Base-by-base conservation (phyloP, 2,113 vertebrate species). In the Podiceps cristatus region DNA sequence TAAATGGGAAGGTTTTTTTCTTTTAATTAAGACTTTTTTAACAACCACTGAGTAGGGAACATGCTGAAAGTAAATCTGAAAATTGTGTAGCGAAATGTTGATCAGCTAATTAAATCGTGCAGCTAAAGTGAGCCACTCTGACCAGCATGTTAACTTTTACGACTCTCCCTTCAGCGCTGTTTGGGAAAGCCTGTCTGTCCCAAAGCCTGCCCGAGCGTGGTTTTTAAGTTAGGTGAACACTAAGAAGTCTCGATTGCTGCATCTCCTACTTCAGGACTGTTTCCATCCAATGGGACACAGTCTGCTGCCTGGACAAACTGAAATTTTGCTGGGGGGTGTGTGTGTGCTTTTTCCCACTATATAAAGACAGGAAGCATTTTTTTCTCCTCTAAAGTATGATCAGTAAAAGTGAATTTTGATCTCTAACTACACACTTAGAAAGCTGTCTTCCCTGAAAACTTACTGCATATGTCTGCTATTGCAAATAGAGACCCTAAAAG, bases 11-110 rank as follows among this genome's bases (percentile, higher is more conserved):
- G 3, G 3, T 10, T 53, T 80, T 77, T 79, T 92, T 20, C 75
- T 71, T 89, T 91, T 96, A 90, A 69, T 94, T 91, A 95, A 75
- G 83, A 74, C 56, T 95, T 91, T 93, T 83, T 91, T 96, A 93
- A 73, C 91, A 95, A 40, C 37, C 6, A 5, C 62, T 58, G 91
- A 89, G 50, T 75, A 53, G 80, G 56, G 35, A 93, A 85, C 0
- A 0, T 75, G 74, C 73, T 92, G 83, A 85, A 96, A 92, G 83
- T 91, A 58, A 56, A 86, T 91, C 91, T 91, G 87, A 58, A 95
- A 95, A 73, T 35, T 44, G 67, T 47, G 42, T 76, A 63, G 66
- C 29, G 7, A 90, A 88, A 58, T 86, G 91, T 76, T 93, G 94
- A 93, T 95, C 89, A 96, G 91, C 53, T 95, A 83, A 96, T 96